phyloP scores from a whole-genome alignment of 2,888 invertebrate genomes.

The Panzeria rudis region DNA sequence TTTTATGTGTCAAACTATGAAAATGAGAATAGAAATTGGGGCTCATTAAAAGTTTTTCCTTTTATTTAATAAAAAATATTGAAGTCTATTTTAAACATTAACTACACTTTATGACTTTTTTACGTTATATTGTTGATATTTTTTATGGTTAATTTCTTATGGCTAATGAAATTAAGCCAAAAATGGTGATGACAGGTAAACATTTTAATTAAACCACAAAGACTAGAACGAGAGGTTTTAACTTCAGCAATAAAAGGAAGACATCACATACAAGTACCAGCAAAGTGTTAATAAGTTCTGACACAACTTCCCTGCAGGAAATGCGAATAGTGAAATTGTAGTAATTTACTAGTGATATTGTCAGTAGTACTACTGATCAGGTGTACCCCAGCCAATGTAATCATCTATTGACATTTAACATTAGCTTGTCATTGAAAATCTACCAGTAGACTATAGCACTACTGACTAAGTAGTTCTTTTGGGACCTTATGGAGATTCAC shows the following conservation, averaged over 20 bases:
- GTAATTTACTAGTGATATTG: too few species aligned
- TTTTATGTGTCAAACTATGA: neutral
- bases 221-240: neutral
- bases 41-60: slow-evolving; percentile 59
- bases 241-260: neutral
- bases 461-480: too few species aligned
- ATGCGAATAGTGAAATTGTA: too few species aligned
- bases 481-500: too few species aligned
- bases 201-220: slow-evolving; percentile 33
- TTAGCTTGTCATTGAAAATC: too few species aligned
- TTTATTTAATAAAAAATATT: slow-evolving; percentile 32
- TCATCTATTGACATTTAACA: too few species aligned
- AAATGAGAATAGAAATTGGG: slow-evolving; percentile 14
- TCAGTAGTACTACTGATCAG: too few species aligned
- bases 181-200: slow-evolving; percentile 5
- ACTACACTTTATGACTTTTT: neutral
- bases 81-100: slow-evolving; percentile 21
- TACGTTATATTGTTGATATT: neutral
- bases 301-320: neutral
- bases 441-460: too few species aligned
- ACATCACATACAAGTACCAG: neutral
- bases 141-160: slow-evolving; percentile 9
- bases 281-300: slow-evolving; percentile 13
- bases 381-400: too few species aligned
- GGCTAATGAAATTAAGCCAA: slow-evolving; percentile 18